phyloP scores from a whole-genome alignment of 2,888 invertebrate genomes.

The Hedya salicella region DNA sequence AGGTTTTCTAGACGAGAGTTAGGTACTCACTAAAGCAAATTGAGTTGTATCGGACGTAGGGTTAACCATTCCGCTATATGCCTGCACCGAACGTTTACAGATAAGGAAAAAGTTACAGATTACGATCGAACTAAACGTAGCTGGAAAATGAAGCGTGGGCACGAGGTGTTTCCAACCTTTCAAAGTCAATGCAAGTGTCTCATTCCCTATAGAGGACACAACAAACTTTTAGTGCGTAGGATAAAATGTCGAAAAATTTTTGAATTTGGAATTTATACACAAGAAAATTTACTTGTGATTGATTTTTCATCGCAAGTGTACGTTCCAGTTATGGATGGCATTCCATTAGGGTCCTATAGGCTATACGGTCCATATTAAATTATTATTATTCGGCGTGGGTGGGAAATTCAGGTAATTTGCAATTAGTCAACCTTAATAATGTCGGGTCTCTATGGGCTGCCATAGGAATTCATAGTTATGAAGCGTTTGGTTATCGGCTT shows the following conservation, averaged over 20 bases:
- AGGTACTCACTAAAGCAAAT: constrained; percentile 39
- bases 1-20: constrained; percentile 21
- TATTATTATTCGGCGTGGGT: constrained; percentile 6
- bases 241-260: too few relatives aligned
- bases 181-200: neutral
- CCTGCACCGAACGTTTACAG: neutral
- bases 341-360: neutral
- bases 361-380: neutral
- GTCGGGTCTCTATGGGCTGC: constrained; percentile 27
- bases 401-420: constrained; percentile 29
- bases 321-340: neutral
- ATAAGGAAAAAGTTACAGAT: neutral
- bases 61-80: constrained; percentile 21
- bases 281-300: neutral
- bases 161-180: neutral
- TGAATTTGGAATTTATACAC: neutral
- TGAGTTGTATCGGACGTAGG: constrained; percentile 31
- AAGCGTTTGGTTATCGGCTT: constrained; percentile 6
- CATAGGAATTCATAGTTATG: constrained; percentile 19
- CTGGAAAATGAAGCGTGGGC: neutral
- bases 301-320: neutral
- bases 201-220: neutral
- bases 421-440: constrained; percentile 30
- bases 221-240: neutral
- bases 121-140: neutral